phyloP scores from a whole-genome alignment of 2,888 invertebrate species.

The Mythimna vitellina region DNA sequence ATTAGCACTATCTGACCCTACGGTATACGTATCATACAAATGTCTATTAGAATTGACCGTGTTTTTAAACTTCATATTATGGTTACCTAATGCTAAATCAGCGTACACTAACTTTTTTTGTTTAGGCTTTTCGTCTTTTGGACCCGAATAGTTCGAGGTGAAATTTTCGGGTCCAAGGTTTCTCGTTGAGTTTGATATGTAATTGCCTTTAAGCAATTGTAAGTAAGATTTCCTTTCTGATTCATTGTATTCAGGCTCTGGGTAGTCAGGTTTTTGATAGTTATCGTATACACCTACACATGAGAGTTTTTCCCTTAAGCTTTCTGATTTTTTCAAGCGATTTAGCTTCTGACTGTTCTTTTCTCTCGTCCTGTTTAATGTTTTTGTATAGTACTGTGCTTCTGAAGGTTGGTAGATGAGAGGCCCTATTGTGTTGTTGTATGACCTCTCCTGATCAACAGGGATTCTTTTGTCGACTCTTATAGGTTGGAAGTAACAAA shows the following conservation, averaged over 20 bases:
- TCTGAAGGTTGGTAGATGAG: slow-evolving; percentile 86
- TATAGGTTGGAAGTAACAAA: slow-evolving; percentile 92
- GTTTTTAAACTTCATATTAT: slow-evolving; percentile 90
- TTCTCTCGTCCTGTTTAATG: slow-evolving; percentile 86
- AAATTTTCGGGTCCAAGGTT: slow-evolving; percentile 82
- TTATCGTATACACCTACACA: slow-evolving; percentile 88
- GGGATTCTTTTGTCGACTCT: slow-evolving; percentile 91
- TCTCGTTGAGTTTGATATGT: slow-evolving; percentile 88
- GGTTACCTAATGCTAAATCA: slow-evolving; percentile 89
- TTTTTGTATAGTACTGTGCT: slow-evolving; percentile 86
- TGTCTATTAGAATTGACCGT: slow-evolving; percentile 91
- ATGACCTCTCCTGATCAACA: slow-evolving; percentile 85
- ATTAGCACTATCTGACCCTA: slow-evolving; percentile 84
- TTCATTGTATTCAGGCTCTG: slow-evolving; percentile 85
- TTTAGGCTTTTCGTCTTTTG: slow-evolving; percentile 85
- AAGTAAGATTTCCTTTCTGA: slow-evolving; percentile 86
- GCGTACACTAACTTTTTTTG: slow-evolving; percentile 90
- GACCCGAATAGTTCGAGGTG: slow-evolving; percentile 81
- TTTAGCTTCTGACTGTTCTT: slow-evolving; percentile 86
- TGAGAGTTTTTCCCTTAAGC: slow-evolving; percentile 87
- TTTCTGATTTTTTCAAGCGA: slow-evolving; percentile 88
- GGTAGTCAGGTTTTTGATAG: slow-evolving; percentile 87
- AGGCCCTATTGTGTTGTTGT: slow-evolving; percentile 87
- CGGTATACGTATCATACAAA: slow-evolving; percentile 88
- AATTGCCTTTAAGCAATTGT: slow-evolving; percentile 86